Conservation (phyloP, 2,888 invertebrate species). For the Polydrusus pterygomalis region DNA sequence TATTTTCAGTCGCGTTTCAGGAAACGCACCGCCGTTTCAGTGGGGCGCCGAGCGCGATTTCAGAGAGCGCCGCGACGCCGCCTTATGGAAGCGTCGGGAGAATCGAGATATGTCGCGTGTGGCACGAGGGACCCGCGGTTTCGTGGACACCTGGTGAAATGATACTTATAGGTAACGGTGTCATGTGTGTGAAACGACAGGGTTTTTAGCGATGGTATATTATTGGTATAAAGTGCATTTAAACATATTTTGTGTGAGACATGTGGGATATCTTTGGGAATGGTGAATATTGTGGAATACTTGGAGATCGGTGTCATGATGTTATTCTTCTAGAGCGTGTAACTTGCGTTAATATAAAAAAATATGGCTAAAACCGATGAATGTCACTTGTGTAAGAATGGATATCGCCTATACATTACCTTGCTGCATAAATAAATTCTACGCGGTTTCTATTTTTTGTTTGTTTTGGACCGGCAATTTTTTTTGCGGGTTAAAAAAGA, state of each 20-base stretch:
- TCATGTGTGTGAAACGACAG: conserved; percentile 5
- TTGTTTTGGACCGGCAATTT: too few species aligned
- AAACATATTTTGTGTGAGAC: not conserved
- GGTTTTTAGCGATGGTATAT: conserved; percentile 1
- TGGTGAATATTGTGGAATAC: conserved; percentile 13
- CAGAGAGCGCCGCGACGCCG: conserved; percentile 31
- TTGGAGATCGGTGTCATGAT: not conserved
- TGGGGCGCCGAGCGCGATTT: conserved; percentile 35
- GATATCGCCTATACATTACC: too few species aligned
- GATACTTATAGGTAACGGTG: conserved; percentile 23
- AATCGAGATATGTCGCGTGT: conserved; percentile 31
- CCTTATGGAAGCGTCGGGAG: conserved; percentile 29
- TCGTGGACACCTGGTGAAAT: conserved; percentile 20
- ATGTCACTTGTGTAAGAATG: too few species aligned
- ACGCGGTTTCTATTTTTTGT: too few species aligned
- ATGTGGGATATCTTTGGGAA: not conserved
- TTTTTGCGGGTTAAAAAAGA: too few species aligned
- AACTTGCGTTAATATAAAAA: too few species aligned
- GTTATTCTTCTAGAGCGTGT: not conserved
- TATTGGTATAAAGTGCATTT: not conserved
- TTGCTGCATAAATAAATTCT: too few species aligned
- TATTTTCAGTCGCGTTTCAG: conserved; percentile 52
- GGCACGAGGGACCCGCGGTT: conserved; percentile 9
- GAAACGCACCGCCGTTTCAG: conserved; percentile 47
- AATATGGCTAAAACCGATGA: too few species aligned